Percentiles rank a stretch among this genome's conserved stretches.
These are phyloP conservation scores for Ophion slaviceki DNA, from an alignment of 2,888 invertebrate genomes.

Conservation along the genomic window DNA sequence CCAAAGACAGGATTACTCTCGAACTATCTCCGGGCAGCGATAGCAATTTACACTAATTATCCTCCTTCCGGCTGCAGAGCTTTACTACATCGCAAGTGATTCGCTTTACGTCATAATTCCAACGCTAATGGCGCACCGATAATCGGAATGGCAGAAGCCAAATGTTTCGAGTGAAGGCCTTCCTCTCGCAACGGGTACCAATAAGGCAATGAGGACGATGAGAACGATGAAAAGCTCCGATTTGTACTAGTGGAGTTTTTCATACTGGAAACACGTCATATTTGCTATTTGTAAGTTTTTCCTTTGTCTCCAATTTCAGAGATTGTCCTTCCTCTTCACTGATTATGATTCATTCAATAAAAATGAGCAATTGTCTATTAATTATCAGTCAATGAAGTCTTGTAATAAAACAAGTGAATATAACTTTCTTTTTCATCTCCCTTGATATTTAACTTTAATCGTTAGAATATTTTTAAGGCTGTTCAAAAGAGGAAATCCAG, in stretches of 20 bases:
- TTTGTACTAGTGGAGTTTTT: too few relatives aligned
- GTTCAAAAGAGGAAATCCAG: background rate
- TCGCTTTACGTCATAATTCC: constrained; percentile 7
- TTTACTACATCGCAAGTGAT: constrained; percentile 21
- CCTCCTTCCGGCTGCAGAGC: constrained; percentile 25
- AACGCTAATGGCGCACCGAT: constrained; percentile 1
- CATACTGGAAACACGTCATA: too few relatives aligned
- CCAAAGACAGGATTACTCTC: constrained; percentile 27
- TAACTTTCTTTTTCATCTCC: too few relatives aligned
- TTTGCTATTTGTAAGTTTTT: too few relatives aligned
- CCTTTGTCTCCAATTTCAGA: too few relatives aligned
- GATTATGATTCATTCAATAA: too few relatives aligned
- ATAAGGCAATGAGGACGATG: too few relatives aligned
- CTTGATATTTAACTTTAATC: background rate
- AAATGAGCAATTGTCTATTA: too few relatives aligned
- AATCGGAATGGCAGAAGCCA: constrained; percentile 10
- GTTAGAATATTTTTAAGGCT: background rate
- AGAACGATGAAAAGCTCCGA: too few relatives aligned
- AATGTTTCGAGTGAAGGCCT: background rate
- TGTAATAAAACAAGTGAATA: too few relatives aligned
- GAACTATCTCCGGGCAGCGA: constrained; percentile 11
- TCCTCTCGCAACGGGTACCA: background rate
- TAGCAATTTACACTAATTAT: constrained; percentile 16
- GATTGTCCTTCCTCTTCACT: too few relatives aligned
- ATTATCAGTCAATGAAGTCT: too few relatives aligned